Conservation (phyloP, 2,797 vertebrate species). For the Cyclopterus lumpus region DNA sequence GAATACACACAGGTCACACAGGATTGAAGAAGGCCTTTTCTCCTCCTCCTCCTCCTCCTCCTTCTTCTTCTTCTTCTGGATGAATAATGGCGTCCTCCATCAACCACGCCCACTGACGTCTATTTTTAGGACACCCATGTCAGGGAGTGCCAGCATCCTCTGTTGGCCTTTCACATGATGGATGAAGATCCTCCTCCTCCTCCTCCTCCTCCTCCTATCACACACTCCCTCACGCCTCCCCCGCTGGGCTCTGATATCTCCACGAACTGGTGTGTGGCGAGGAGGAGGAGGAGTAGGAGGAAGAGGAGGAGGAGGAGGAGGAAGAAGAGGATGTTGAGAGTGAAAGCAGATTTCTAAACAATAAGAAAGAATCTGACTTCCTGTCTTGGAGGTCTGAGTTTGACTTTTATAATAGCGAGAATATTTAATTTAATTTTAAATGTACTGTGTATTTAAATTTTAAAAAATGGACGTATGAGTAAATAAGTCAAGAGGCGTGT, state of each 20-base stretch:
- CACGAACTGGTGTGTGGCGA: conserved; percentile 53
- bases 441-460: too few species aligned
- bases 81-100: conserved; percentile 59
- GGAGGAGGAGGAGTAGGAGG: not conserved
- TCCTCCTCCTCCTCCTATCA: conserved; percentile 1
- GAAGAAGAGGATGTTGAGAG: conserved; percentile 1
- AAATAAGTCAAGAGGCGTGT: too few species aligned
- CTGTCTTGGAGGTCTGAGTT: not conserved
- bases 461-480: too few species aligned
- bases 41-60: too few species aligned
- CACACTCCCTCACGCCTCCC: not conserved
- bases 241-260: conserved; percentile 43
- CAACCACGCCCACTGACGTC: conserved; percentile 33
- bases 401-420: too few species aligned
- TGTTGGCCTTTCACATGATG: conserved; percentile 56
- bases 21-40: too few species aligned
- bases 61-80: conserved; percentile 21
- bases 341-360: conserved; percentile 26
- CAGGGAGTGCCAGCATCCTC: conserved; percentile 55
- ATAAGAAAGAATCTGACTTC: conserved; percentile 15
- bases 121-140: conserved; percentile 67
- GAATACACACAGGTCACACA: too few species aligned
- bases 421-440: too few species aligned
- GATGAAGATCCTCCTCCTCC: conserved; percentile 53
- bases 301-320: conserved; percentile 17